A percentile compares a stretch with the other conserved stretches of the same genome.
Evolutionary conservation across 2,797 vertebrate genomes (phyloP).

Genomic region (Sebastolobus altivelis): DNA sequence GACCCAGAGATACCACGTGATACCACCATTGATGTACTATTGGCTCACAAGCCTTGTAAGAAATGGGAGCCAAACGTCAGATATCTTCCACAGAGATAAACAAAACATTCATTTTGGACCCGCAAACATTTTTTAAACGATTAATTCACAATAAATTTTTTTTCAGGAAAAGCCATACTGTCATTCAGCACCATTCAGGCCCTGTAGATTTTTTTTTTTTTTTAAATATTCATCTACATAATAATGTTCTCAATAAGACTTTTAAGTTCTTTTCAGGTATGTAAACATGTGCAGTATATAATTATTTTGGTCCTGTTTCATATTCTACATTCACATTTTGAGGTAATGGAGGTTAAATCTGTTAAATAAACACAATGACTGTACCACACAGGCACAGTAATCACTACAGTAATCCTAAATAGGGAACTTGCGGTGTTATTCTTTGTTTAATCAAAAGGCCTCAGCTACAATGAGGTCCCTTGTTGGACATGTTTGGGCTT

Average conservation of each 20-base stretch:
- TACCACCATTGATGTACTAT: too few species aligned
- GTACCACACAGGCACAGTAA: slow-evolving; percentile 34
- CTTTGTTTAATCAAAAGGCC: slow-evolving; percentile 68
- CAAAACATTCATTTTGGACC: too few species aligned
- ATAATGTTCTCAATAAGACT: neutral
- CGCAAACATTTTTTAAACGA: too few species aligned
- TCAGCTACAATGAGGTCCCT: slow-evolving; percentile 60
- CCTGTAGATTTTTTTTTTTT: too few species aligned
- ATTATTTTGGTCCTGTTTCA: slow-evolving; percentile 3
- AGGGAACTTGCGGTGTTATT: slow-evolving; percentile 57
- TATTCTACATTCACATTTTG: slow-evolving; percentile 1
- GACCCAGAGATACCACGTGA: too few species aligned
- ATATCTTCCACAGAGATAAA: too few species aligned
- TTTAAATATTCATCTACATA: too few species aligned
- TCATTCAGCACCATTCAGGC: too few species aligned
- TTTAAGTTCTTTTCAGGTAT: slow-evolving; percentile 9
- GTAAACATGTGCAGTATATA: slow-evolving; percentile 10
- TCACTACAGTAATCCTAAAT: slow-evolving; percentile 45
- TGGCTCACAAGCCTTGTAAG: too few species aligned
- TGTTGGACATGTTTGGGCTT: slow-evolving; percentile 59
- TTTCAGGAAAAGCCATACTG: too few species aligned
- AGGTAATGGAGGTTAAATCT: slow-evolving; percentile 22
- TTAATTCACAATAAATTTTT: too few species aligned
- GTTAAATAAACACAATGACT: slow-evolving; percentile 50
- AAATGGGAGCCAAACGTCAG: accelerated